Evolutionary conservation across 1,140 invertebrate genomes (phyloP), one percentile per base, ranked within the genome.

Genomic region (Octopus bimaculoides): DNA sequence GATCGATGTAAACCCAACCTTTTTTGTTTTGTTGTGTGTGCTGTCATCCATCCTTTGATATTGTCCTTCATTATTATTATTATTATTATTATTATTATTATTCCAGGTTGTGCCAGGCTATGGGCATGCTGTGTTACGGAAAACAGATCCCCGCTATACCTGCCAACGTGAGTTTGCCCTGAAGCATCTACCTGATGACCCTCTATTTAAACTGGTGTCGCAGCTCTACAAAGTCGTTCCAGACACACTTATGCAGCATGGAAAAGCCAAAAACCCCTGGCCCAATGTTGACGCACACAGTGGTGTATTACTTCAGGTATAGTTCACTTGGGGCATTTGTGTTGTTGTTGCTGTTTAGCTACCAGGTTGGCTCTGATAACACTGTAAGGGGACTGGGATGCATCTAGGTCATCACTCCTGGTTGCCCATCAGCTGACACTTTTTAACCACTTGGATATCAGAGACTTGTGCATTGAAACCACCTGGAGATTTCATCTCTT

Each of bases 231-330:
- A 98, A 89, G 93, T 98, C 56, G 96, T 97, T 75, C 97, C 97
- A 1, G 95, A 96, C 83, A 94, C 98, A 84, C 93, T 99, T 12
- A 92, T 95, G 81, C 96, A 97, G 88, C 95, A 96, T 82, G 97
- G 97, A 86, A 99, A 99, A 91, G 96, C 98, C 9, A 97, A 97
- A 93, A 99, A 99, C 93, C 97, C 97, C 79, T 99, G 97, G 97
- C 97, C 97, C 80, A 99, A 99, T 92, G 97, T 99, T 85, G 97
- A 99, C 91, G 97, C 97, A 75, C 97, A 98, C 91, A 98, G 96
- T 85, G 97, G 97, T 84, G 96, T 98, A 12, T 91, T 99, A 53
- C 91, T 99, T 79, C 93, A 94, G 91, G 93, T 94, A 90, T 85
- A 80, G 84, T 55, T 6, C n/a, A 66, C 61, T 14, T 66, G 26